These are phyloP conservation scores for Bellardia bayeri DNA, from an alignment of 2,888 invertebrate genomes.

Conservation along the genomic window DNA sequence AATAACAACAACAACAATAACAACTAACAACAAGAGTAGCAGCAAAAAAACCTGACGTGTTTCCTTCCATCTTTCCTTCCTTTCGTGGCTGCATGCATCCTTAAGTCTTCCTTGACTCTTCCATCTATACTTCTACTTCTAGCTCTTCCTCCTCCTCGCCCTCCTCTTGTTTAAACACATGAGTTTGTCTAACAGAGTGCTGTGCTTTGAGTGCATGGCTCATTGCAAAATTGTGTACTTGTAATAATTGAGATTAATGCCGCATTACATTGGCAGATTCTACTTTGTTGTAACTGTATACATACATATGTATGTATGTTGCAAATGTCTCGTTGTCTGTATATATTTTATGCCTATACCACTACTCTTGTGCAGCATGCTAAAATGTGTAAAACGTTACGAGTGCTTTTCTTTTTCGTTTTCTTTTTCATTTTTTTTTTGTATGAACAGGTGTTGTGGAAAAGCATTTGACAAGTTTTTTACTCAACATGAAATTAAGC, in stretches of 20 bases:
- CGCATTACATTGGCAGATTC: conserved; percentile 66
- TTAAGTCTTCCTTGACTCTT: not conserved
- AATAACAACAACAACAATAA: conserved; percentile 24
- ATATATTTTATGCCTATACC: conserved; percentile 23
- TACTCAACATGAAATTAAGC: conserved; percentile 66
- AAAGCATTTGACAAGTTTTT: conserved; percentile 73
- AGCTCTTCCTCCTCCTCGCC: not conserved
- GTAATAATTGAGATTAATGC: conserved; percentile 75
- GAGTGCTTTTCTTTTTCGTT: conserved; percentile 14
- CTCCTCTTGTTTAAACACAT: not conserved
- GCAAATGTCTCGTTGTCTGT: not conserved
- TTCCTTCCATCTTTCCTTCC: conserved; percentile 66
- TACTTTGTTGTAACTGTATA: conserved; percentile 28
- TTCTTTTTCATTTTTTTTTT: not conserved
- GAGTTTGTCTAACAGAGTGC: conserved; percentile 5
- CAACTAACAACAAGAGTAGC: conserved; percentile 15
- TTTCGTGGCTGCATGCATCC: conserved; percentile 57
- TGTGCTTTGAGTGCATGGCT: conserved; percentile 63
- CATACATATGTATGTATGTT: not conserved
- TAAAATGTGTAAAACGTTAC: not conserved
- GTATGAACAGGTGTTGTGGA: conserved; percentile 70
- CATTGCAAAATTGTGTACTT: conserved; percentile 65
- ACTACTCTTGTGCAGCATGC: not conserved
- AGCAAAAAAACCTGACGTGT: conserved; percentile 48
- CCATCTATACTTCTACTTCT: not conserved